phyloP scores from a whole-genome alignment of 2,888 invertebrate genomes.

The Stenotaenia linearis region DNA sequence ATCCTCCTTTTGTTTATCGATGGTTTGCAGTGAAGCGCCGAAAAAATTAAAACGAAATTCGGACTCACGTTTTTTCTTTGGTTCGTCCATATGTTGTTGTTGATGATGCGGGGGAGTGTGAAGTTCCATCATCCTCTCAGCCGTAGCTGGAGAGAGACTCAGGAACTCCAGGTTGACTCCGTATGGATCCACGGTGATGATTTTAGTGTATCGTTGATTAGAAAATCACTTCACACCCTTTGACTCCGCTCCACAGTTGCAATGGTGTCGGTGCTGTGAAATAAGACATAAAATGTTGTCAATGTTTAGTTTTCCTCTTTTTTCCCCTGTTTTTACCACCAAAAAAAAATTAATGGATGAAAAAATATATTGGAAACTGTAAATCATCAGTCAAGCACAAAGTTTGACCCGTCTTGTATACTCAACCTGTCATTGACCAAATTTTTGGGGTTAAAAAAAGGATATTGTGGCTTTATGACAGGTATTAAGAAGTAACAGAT shows the following conservation, averaged over 20 bases:
- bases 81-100: constrained; percentile 27
- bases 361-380: constrained; percentile 3
- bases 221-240: constrained; percentile 10
- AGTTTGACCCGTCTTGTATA: constrained; percentile 7
- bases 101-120: constrained; percentile 28
- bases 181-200: constrained; percentile 10
- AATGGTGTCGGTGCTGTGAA: neutral
- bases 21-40: no score
- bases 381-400: constrained; percentile 26
- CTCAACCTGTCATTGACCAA: constrained; percentile 20
- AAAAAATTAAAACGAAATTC: no score
- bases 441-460: neutral
- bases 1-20: no score
- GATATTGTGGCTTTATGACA: neutral
- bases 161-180: constrained; percentile 24
- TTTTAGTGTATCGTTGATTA: neutral
- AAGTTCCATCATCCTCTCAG: constrained; percentile 31
- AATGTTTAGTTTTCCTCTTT: neutral
- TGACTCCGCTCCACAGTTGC: neutral
- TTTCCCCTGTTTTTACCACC: no score
- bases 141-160: constrained; percentile 26
- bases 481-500: no score
- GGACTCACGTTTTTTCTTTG: constrained; percentile 28
- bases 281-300: neutral
- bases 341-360: neutral